Percentiles rank a stretch among this genome's conserved stretches.
Evolutionary conservation across 2,797 vertebrate genomes (phyloP).

Genomic region (Acestrorhynchus altus): DNA sequence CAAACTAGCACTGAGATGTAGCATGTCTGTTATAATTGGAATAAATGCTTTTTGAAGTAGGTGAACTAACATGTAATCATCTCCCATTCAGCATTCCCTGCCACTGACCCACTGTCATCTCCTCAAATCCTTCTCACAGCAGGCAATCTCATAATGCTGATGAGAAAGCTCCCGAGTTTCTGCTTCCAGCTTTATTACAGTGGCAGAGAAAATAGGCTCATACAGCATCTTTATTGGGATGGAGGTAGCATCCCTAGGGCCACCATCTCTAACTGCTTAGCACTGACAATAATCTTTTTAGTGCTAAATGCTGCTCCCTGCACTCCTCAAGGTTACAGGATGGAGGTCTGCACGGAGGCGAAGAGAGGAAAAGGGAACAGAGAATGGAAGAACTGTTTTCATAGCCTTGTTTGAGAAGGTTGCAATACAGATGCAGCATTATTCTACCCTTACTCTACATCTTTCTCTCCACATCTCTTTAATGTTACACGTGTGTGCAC

Average conservation of each 20-base stretch:
- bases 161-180: not conserved
- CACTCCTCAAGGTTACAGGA: constrained; percentile 45
- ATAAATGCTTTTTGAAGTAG: not conserved
- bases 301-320: not conserved
- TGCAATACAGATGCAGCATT: not conserved
- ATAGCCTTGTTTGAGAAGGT: not conserved
- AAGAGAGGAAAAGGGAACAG: constrained; percentile 2
- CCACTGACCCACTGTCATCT: not conserved
- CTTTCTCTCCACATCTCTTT: not conserved
- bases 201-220: not conserved
- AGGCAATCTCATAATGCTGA: constrained; percentile 4
- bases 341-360: not conserved
- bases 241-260: constrained; percentile 10
- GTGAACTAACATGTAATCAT: not conserved
- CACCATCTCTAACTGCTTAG: constrained; percentile 34
- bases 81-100: not conserved
- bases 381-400: not conserved
- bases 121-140: not conserved
- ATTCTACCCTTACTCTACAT: not conserved
- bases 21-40: not conserved
- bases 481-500: no score
- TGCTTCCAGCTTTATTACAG: constrained; percentile 8
- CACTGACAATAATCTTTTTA: constrained; percentile 40
- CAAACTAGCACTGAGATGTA: not conserved
- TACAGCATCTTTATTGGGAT: not conserved